Percentiles rank a stretch among this genome's conserved stretches.
phyloP scores from a whole-genome alignment of 2,113 vertebrate species.

The Pogonocichla stellata region DNA sequence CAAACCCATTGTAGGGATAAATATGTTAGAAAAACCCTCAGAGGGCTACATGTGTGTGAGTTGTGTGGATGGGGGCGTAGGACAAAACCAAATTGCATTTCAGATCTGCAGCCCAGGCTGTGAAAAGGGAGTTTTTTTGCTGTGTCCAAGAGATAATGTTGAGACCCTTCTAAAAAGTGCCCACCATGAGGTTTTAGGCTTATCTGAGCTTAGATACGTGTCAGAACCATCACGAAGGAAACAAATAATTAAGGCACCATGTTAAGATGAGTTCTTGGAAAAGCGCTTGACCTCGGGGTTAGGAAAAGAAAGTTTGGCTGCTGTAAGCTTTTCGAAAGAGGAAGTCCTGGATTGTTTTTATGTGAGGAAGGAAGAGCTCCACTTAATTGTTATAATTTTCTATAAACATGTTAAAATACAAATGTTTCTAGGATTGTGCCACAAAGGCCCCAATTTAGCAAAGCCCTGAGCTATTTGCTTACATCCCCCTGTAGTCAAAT shows the following conservation, averaged over 20 bases:
- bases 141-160: not conserved
- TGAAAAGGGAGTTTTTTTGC: not conserved
- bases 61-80: not conserved
- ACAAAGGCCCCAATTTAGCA: conserved; percentile 26
- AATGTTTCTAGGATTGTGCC: conserved; percentile 61
- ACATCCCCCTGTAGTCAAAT: conserved; percentile 51
- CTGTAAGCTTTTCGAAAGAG: not conserved
- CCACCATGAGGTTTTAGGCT: not conserved
- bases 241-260: not conserved
- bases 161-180: not conserved
- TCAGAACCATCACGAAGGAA: not conserved
- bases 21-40: not conserved
- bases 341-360: conserved; percentile 47
- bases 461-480: conserved; percentile 53
- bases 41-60: not conserved
- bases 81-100: not conserved
- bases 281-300: conserved; percentile 18
- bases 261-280: conserved; percentile 39
- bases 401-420: conserved; percentile 62
- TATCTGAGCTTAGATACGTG: not conserved
- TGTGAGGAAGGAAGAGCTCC: conserved; percentile 49
- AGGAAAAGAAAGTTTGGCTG: conserved; percentile 52
- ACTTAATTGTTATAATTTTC: conserved; percentile 58
- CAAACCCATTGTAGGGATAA: not conserved
- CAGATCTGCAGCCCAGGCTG: not conserved